Conservation (phyloP, 2,113 vertebrate species). For the Prionailurus viverrinus region DNA sequence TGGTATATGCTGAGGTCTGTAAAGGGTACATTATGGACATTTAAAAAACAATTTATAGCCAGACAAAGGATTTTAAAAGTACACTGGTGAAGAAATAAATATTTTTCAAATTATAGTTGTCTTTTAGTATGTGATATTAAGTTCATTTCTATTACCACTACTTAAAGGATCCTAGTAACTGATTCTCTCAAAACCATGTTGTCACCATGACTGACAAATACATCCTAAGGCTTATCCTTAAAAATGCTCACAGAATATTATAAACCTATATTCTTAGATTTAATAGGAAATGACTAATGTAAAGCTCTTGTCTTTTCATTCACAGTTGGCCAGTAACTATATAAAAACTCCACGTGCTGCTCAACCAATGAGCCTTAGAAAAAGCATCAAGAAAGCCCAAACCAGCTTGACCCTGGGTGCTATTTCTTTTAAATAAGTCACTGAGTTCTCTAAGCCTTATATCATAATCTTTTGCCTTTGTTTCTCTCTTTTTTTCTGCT, state of each 20-base stretch:
- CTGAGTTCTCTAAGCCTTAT: no score
- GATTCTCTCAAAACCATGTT: constrained; percentile 20
- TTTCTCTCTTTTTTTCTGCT: no score
- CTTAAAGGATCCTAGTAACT: constrained; percentile 25
- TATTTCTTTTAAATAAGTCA: no score
- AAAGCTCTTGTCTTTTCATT: constrained; percentile 24
- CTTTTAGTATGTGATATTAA: constrained; percentile 39
- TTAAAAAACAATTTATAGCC: constrained; percentile 59
- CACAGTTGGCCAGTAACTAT: not conserved
- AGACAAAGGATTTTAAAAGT: constrained; percentile 48
- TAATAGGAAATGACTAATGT: constrained; percentile 52
- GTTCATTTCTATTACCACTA: not conserved
- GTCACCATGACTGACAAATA: not conserved
- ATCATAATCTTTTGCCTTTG: no score
- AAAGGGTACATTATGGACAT: not conserved
- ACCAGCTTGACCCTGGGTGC: not conserved
- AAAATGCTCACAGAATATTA: constrained; percentile 47
- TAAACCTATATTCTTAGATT: constrained; percentile 27
- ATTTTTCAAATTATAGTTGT: constrained; percentile 68
- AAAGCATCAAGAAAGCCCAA: constrained; percentile 13
- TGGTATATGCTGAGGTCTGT: constrained; percentile 35
- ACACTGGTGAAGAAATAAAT: constrained; percentile 71
- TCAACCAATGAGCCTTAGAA: not conserved
- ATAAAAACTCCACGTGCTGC: not conserved
- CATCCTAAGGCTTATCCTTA: not conserved